Conservation (phyloP, 2,113 vertebrate species). For the Osmerus mordax region DNA sequence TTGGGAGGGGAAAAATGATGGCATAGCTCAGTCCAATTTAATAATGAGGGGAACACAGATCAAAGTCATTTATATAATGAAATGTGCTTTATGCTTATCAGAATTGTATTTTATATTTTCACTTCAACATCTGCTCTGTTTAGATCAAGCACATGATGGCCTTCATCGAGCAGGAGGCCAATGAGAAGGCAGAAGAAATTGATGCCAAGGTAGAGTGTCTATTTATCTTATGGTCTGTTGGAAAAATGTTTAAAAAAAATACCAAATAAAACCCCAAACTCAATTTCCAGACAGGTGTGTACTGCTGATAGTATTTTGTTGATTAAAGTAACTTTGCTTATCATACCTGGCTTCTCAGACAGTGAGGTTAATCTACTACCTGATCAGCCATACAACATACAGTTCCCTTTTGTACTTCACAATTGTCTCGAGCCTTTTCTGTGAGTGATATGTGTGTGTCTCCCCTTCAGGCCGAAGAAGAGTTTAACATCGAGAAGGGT, state of each 20-base stretch:
- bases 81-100: not conserved
- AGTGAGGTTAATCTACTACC: too few relatives aligned
- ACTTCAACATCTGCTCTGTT: conserved; percentile 3
- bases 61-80: not conserved
- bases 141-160: conserved; percentile 99
- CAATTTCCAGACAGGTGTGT: too few relatives aligned
- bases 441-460: conserved; percentile 29
- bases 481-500: conserved; percentile 99
- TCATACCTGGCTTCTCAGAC: too few relatives aligned
- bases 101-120: not conserved
- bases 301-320: too few relatives aligned
- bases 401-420: too few relatives aligned
- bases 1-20: conserved; percentile 1
- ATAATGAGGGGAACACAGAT: not conserved
- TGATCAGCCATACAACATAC: too few relatives aligned
- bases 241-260: too few relatives aligned
- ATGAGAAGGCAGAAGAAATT: conserved; percentile 98
- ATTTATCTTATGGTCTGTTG: not conserved
- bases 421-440: not conserved
- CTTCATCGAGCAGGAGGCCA: conserved; percentile 99
- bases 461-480: conserved; percentile 87
- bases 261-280: too few relatives aligned
- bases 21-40: too few relatives aligned
- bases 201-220: conserved; percentile 88
- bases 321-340: too few relatives aligned